Evolutionary conservation across 2,888 invertebrate species (phyloP).

Genomic region (Cataglyphis cursor): DNA sequence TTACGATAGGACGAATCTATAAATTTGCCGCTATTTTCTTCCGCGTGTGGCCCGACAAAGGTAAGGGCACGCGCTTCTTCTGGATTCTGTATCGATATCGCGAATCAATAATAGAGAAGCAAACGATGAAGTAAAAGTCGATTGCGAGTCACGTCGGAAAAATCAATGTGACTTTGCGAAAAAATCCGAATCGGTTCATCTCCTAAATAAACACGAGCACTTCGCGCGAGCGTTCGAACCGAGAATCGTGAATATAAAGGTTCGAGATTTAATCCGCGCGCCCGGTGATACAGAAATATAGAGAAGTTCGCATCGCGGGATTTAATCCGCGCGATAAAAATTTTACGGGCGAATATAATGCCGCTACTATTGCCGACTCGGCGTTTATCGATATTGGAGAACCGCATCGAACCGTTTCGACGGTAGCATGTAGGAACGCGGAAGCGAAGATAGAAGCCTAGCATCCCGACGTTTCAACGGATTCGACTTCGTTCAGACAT

Average conservation of each 20-base stretch:
- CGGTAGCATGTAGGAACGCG: conserved; percentile 28
- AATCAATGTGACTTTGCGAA: background rate
- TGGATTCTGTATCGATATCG: conserved; percentile 49
- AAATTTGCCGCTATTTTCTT: conserved; percentile 73
- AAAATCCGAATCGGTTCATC: conserved; percentile 26
- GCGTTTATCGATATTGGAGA: conserved; percentile 49
- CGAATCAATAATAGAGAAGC: background rate
- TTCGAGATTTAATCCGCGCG: conserved; percentile 41
- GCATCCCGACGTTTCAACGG: conserved; percentile 10
- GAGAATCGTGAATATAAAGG: conserved; percentile 38
- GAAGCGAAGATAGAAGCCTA: conserved; percentile 23
- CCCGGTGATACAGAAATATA: conserved; percentile 29
- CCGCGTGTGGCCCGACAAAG: conserved; percentile 68
- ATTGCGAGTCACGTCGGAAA: background rate
- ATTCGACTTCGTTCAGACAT: conserved; percentile 38
- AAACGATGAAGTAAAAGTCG: background rate
- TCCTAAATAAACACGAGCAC: conserved; percentile 38
- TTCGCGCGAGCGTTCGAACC: conserved; percentile 2
- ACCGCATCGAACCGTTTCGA: conserved; percentile 20
- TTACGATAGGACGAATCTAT: conserved; percentile 71
- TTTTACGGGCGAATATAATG: conserved; percentile 46
- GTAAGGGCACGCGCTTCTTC: conserved; percentile 35
- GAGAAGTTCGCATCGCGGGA: conserved; percentile 24
- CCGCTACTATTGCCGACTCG: conserved; percentile 26
- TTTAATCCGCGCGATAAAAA: conserved; percentile 54